Base-by-base conservation (phyloP, 2,797 vertebrate species). In the Tachyglossus aculeatus region DNA sequence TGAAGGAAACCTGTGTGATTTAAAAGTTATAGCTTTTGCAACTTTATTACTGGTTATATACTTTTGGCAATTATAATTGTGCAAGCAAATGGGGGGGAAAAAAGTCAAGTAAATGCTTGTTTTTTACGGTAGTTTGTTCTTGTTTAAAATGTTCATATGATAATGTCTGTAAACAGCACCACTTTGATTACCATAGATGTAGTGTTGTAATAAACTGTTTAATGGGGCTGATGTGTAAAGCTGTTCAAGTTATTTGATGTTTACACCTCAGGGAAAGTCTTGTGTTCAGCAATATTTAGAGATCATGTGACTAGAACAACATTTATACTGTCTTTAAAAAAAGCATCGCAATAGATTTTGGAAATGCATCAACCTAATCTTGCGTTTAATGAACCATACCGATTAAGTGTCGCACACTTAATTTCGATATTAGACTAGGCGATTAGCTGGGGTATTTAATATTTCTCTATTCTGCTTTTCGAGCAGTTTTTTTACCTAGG, bases 151-250 rank as follows among this genome's bases (percentile, higher is more conserved):
- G 91, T 94, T 95, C 90, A 93, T 93, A 92, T 93, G 90, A 94
- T 94, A 91, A 96, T 96, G 95, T 96, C 94, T 98, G 96, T 98
- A 96, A 94, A 95, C 96, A 95, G 96, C 91, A 95, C 93, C 96
- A 95, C 94, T 94, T 95, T 96, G 95, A 96, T 97, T 94, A 95
- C 95, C 96, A 88, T 97, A 96, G 95, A 95, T 95, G 95, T 94
- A 94, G 95, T 98, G 96, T 98, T 98, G 97, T 99, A 99, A 99
- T 99, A 99, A 99, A 98, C 94, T 95, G 94, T 98, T 96, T 93
- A 95, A 95, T 94, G 95, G 95, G 95, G 96, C 96, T 94, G 93
- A 95, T 94, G 94, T 93, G 91, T 94, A 96, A 95, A 93, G 92
- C 93, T 96, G 93, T 93, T 93, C 92, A 92, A 93, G 91, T 94